A percentile compares a stretch with the other conserved stretches of the same genome.
These are phyloP conservation scores for Gulo gulo DNA, from an alignment of 2,113 vertebrate species.

Conservation along the genomic window DNA sequence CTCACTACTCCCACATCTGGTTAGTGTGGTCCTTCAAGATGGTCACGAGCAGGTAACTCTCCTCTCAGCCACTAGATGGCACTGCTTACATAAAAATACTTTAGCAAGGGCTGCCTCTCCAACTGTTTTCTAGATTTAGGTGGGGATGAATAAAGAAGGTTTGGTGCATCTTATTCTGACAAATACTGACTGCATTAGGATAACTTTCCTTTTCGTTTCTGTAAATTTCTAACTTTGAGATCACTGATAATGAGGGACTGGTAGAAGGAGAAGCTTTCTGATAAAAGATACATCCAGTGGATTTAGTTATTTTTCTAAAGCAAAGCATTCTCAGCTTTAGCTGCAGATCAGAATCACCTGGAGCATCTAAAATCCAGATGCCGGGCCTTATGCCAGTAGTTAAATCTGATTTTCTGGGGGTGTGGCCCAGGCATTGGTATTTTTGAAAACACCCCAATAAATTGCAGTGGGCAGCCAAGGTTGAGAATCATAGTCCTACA, in stretches of 20 bases:
- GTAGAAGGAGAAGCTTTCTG: neutral
- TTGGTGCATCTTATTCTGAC: neutral
- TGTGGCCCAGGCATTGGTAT: neutral
- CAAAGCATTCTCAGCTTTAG: neutral
- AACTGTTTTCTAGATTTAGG: neutral
- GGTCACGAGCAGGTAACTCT: neutral
- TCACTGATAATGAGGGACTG: neutral
- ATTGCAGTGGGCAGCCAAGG: neutral
- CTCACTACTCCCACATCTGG: conserved; percentile 58
- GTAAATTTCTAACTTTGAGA: neutral
- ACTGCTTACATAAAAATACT: conserved; percentile 9
- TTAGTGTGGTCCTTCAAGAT: neutral
- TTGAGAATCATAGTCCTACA: neutral
- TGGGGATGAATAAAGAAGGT: neutral
- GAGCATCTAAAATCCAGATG: neutral
- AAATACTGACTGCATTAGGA: neutral
- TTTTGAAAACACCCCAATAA: neutral
- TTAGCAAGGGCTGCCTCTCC: fast-evolving
- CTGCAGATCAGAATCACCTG: neutral
- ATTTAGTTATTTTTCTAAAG: neutral
- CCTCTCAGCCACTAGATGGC: neutral
- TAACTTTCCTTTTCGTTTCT: neutral
- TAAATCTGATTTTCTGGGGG: neutral
- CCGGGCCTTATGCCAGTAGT: neutral
- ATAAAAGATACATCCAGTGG: neutral